A percentile compares a stretch with the other conserved stretches of the same genome.
Conservation (phyloP, 1,140 invertebrate species). For the Zaprionus ornatus region DNA sequence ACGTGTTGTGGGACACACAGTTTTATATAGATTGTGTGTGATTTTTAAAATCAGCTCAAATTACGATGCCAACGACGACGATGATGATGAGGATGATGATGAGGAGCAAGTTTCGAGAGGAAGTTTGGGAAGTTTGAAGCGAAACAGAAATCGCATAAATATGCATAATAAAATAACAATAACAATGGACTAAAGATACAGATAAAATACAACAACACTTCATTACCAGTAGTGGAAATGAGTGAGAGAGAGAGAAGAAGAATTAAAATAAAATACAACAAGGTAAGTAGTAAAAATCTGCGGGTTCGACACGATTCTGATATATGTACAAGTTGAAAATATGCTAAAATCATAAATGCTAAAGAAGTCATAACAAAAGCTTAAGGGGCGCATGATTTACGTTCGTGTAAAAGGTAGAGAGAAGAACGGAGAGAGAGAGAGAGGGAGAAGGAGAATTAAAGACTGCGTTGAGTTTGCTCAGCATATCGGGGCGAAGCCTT, state of each 20-base stretch:
- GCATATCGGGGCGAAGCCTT: slow-evolving; percentile 24
- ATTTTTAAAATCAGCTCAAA: slow-evolving; percentile 54
- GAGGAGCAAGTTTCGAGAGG: slow-evolving; percentile 30
- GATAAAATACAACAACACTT: slow-evolving; percentile 48
- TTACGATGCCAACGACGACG: slow-evolving; percentile 31
- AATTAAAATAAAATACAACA: slow-evolving; percentile 34
- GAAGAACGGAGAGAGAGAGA: not conserved
- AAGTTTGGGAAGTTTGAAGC: slow-evolving; percentile 33
- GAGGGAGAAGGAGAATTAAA: not conserved
- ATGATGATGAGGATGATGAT: not conserved
- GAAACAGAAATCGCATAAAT: slow-evolving; percentile 52
- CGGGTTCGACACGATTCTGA: slow-evolving; percentile 67
- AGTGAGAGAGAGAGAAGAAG: slow-evolving; percentile 18
- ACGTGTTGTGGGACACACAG: slow-evolving; percentile 59
- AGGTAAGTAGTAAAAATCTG: slow-evolving; percentile 66
- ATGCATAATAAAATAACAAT: slow-evolving; percentile 55
- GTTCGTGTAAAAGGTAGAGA: slow-evolving; percentile 32
- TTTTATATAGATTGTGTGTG: slow-evolving; percentile 21
- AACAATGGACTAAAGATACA: slow-evolving; percentile 25
- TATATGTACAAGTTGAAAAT: slow-evolving; percentile 65
- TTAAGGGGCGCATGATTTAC: slow-evolving; percentile 67
- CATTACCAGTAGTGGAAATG: slow-evolving; percentile 61
- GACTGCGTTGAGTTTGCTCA: slow-evolving; percentile 12
- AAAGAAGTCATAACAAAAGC: slow-evolving; percentile 43
- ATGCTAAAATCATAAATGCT: slow-evolving; percentile 69